Conservation (phyloP, 2,797 vertebrate species). For the Amblyopsis hoosieri region DNA sequence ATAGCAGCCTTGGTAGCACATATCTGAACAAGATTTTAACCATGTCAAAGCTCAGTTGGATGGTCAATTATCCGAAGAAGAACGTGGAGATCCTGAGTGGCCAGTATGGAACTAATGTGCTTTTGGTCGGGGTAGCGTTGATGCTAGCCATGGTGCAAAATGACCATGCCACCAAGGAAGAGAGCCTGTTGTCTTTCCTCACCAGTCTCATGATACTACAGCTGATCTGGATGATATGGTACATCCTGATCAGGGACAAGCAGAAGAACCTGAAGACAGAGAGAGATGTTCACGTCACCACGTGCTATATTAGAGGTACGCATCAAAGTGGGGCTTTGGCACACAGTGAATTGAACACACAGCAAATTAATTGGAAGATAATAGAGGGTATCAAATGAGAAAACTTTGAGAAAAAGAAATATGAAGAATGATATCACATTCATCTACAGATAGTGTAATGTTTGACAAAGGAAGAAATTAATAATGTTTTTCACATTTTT, state of each 20-base stretch:
- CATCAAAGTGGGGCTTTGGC: neutral
- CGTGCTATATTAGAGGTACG: constrained; percentile 90
- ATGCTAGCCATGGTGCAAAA: constrained; percentile 89
- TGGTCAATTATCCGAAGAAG: constrained; percentile 84
- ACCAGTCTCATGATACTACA: constrained; percentile 91
- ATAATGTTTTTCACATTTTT: neutral
- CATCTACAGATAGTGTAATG: no score
- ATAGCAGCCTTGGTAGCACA: constrained; percentile 75
- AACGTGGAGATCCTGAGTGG: constrained; percentile 91
- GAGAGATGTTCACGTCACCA: constrained; percentile 89
- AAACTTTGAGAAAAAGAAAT: no score
- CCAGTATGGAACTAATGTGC: constrained; percentile 92
- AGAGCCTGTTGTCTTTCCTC: constrained; percentile 85
- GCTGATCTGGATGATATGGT: constrained; percentile 96
- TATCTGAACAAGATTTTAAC: constrained; percentile 70
- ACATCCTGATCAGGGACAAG: constrained; percentile 83
- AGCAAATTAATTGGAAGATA: no score
- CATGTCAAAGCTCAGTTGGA: constrained; percentile 60
- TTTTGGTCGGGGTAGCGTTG: constrained; percentile 87
- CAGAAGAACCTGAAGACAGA: constrained; percentile 77
- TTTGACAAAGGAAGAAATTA: no score
- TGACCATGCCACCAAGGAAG: constrained; percentile 79
- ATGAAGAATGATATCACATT: no score
- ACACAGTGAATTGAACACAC: neutral
- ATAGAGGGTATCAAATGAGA: no score